Evolutionary conservation across 1,140 invertebrate genomes (phyloP).

Genomic region (Lepidurus arcticus): DNA sequence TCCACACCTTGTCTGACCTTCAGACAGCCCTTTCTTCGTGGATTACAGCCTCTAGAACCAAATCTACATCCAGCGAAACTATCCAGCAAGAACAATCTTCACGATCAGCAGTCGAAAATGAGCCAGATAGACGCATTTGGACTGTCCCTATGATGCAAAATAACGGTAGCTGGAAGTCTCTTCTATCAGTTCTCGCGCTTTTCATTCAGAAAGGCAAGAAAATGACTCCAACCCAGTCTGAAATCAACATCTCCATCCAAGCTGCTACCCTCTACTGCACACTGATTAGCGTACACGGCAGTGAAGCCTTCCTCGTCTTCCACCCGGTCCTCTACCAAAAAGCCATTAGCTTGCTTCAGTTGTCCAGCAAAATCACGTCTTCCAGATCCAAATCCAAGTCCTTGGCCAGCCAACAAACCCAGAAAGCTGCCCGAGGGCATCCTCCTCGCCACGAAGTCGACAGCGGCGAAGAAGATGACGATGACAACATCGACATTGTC

Average conservation of each 20-base stretch:
- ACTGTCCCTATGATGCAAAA: slow-evolving; percentile 50
- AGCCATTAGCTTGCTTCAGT: slow-evolving; percentile 49
- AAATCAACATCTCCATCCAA: slow-evolving; percentile 44
- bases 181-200: slow-evolving; percentile 51
- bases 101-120: slow-evolving; percentile 26
- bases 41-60: slow-evolving; percentile 38
- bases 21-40: slow-evolving; percentile 40
- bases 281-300: slow-evolving; percentile 51
- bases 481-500: slow-evolving; percentile 7
- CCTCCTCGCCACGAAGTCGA: background rate
- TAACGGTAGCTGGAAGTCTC: slow-evolving; percentile 47
- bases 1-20: slow-evolving; percentile 42
- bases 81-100: slow-evolving; percentile 33
- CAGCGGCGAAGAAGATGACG: slow-evolving; percentile 27
- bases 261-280: slow-evolving; percentile 49
- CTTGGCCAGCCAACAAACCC: background rate
- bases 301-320: slow-evolving; percentile 53
- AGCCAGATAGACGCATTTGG: slow-evolving; percentile 40
- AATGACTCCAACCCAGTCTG: slow-evolving; percentile 42
- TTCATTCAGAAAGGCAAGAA: slow-evolving; percentile 49
- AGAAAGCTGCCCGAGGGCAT: background rate
- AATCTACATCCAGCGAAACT: slow-evolving; percentile 37
- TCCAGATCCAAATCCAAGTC: slow-evolving; percentile 29
- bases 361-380: slow-evolving; percentile 33
- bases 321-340: slow-evolving; percentile 52